Evolutionary conservation across 2,113 vertebrate genomes (phyloP), one percentile per base, ranked within the genome.

Genomic region (Thunnus maccoyii): DNA sequence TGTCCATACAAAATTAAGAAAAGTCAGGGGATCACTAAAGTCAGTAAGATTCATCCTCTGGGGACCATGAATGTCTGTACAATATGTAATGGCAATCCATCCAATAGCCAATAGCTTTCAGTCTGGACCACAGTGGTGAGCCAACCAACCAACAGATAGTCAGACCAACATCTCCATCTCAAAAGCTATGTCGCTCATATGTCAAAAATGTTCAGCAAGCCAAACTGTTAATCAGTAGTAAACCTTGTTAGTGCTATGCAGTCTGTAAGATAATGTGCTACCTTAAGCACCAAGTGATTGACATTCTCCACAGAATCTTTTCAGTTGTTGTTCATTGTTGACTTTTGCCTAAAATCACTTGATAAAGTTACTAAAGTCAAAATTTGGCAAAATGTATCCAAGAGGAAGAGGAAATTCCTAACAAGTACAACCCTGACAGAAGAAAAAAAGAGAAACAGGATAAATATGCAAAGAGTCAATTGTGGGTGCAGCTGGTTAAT

Each of bases 401-500:
- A 77, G 13, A 60, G 18, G 11, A 62, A 76, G 51, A 58, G 68
- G 14, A 74, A 54, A 27, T 13, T 47, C 22, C 25, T 27, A 30
- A 58, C 18, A 79, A 30, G 17, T 72, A 62, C 11, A 56, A 84
- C 32, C 71, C 25, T 58, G 41, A 72, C 50, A 48, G 44, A 65
- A 27, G n/a, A 51, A 25, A 47, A 47, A 44, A 16, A 16, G n/a
- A 18, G 10, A 60, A 10, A 51, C 3, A 1, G 16, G 61, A 78
- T 46, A 85, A 66, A 80, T 60, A 57, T 5, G 30, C 4, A 72
- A 14, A 10, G 17, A 64, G 16, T 62, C 36, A 20, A 58, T 36
- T 20, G 13, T 22, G n/a, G 17, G 20, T 9, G 15, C 15, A 12
- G n/a, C 69, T 44, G 51, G 55, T 80, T 95, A 95, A 88, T 93